Evolutionary conservation across 2,888 invertebrate genomes (phyloP), one percentile per base, ranked within the genome.

Genomic region (Zele albiditarsus): DNA sequence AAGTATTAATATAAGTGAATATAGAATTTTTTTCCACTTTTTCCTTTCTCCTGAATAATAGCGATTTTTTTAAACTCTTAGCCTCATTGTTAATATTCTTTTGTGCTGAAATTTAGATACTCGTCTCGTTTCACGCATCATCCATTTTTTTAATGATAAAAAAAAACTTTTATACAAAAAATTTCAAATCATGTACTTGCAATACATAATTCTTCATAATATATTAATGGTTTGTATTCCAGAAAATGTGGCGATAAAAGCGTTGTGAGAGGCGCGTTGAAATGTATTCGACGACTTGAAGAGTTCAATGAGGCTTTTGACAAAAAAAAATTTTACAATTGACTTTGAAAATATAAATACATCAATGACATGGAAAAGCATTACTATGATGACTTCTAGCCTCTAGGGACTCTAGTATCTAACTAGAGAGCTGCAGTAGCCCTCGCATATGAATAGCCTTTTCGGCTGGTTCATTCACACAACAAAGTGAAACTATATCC

Each of bases 61-160:
- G 46, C 78, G 58, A 72, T 78, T 78, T 76, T 75, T 74, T 72
- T 49, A 49, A 74, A 23, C 66, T 53, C n/a, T 70, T 57, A 62
- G n/a, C n/a, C 60, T 46, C 31, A 57, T 68, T 71, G 63, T 67
- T 63, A 12, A 42, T 31, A 63, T 71, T 27, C 38, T 38, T 42
- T 67, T 46, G 16, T 38, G 8, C 49, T 33, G 46, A 49, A 67
- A 20, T n/a, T 20, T 16, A 1, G 6, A 62, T 25, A 62, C 12
- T 66, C 38, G 1, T 14, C 71, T 67, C 68, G 58, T 76, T 73
- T 71, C 58, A 71, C 70, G 74, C 65, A 46, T 73, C 33, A 75
- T 73, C 16, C n/a, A 58, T 27, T 53, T 63, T 60, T 60, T 28
- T 27, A 27, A 62, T 42, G 38, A 60, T 10, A 49, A 16, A 65